Percentiles rank a stretch among this genome's conserved stretches.
Evolutionary conservation across 2,113 vertebrate species (phyloP).

Genomic region (Picathartes gymnocephalus): DNA sequence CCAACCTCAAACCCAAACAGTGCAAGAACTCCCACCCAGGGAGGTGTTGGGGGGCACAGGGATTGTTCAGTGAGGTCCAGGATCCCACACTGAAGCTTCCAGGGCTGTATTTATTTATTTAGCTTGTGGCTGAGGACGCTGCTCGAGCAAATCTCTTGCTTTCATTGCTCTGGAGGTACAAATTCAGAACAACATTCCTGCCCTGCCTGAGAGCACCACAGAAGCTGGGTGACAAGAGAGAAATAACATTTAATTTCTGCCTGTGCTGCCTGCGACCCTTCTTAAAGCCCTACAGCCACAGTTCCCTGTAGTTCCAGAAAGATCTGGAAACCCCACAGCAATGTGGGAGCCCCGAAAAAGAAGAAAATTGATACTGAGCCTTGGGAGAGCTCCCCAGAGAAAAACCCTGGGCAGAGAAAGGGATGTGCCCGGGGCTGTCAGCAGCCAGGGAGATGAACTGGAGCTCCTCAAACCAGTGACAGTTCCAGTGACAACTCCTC

Average conservation of each 20-base stretch:
- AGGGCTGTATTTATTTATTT: accelerated
- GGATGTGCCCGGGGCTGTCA: neutral
- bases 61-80: accelerated
- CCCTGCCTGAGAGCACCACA: neutral
- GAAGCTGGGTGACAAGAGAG: neutral
- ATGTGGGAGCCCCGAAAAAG: neutral
- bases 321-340: neutral
- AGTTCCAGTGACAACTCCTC: neutral
- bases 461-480: neutral
- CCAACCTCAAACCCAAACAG: neutral
- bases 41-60: neutral
- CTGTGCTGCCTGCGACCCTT: neutral
- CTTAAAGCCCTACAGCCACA: neutral
- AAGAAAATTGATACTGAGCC: neutral
- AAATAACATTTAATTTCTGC: neutral
- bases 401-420: neutral
- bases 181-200: neutral
- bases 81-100: neutral
- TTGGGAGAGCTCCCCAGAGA: neutral
- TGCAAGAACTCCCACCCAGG: neutral
- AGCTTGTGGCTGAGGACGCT: neutral
- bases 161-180: neutral
- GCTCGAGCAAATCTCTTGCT: neutral
- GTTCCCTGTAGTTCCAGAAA: neutral
- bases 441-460: neutral